Evolutionary conservation across 1,140 invertebrate species (phyloP).

Genomic region (Palaemon carinicauda): DNA sequence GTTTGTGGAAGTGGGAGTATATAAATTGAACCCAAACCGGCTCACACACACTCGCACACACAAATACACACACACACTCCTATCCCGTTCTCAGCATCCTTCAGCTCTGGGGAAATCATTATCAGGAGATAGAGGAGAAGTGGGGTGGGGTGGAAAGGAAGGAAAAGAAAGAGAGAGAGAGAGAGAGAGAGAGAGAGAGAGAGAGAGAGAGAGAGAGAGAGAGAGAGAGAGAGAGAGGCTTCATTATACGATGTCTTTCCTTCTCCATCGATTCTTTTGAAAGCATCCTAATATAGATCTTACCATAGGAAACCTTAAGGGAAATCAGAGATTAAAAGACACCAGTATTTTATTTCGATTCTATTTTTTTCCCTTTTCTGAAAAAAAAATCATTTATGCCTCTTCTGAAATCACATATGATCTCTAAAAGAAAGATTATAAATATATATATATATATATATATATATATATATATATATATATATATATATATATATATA

Average conservation of each 20-base stretch:
- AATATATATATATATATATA: no score
- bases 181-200: conserved; percentile 48
- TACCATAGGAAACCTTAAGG: no score
- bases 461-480: neutral
- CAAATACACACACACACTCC: neutral
- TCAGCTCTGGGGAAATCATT: neutral
- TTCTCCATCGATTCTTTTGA: no score
- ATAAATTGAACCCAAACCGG: neutral
- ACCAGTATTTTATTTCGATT: no score
- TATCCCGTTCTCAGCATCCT: neutral
- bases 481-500: neutral
- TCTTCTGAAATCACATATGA: neutral
- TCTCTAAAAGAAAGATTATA: no score
- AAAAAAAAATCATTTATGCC: no score
- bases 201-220: conserved; percentile 13
- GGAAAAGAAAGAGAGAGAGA: conserved; percentile 5
- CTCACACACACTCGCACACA: neutral
- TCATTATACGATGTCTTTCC: neutral
- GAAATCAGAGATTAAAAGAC: no score
- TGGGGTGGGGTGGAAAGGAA: neutral
- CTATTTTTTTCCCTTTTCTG: no score
- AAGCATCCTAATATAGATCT: no score
- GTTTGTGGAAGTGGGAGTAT: conserved; percentile 14
- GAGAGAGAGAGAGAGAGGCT: neutral
- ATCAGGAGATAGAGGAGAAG: neutral